phyloP scores from a whole-genome alignment of 2,113 vertebrate genomes.

The Prietella phreatophila region DNA sequence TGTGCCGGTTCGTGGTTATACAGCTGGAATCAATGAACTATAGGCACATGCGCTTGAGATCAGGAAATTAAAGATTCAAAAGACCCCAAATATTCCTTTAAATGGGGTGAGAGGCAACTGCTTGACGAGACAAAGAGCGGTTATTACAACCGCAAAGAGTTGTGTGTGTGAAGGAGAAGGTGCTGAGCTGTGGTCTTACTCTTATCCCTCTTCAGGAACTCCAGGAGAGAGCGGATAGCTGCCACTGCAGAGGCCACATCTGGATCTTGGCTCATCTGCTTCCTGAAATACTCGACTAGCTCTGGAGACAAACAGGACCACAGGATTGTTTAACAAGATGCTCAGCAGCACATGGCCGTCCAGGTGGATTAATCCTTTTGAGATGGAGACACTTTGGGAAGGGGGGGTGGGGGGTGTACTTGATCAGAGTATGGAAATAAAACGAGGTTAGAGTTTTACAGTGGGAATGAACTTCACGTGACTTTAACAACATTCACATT shows the following conservation, averaged over 20 bases:
- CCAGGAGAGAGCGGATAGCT: slow-evolving; percentile 86
- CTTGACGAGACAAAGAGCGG: background rate
- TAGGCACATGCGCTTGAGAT: background rate
- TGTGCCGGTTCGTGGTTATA: too few relatives aligned
- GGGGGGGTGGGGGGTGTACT: background rate
- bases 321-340: background rate
- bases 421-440: background rate
- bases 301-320: slow-evolving; percentile 66
- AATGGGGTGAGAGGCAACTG: background rate
- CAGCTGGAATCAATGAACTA: too few relatives aligned
- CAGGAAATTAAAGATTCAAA: background rate
- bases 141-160: background rate
- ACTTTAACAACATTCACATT: background rate
- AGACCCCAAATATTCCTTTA: background rate
- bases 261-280: slow-evolving; percentile 82
- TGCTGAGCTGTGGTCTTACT: slow-evolving; percentile 60
- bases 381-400: background rate
- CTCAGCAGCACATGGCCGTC: background rate
- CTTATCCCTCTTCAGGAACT: slow-evolving; percentile 87
- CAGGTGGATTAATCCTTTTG: background rate
- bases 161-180: background rate
- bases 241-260: slow-evolving; percentile 91
- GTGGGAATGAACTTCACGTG: background rate
- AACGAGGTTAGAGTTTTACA: background rate
- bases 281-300: slow-evolving; percentile 85